Evolutionary conservation across 2,797 vertebrate species (phyloP), one percentile per base, ranked within the genome.

Genomic region (Busarellus nigricollis): DNA sequence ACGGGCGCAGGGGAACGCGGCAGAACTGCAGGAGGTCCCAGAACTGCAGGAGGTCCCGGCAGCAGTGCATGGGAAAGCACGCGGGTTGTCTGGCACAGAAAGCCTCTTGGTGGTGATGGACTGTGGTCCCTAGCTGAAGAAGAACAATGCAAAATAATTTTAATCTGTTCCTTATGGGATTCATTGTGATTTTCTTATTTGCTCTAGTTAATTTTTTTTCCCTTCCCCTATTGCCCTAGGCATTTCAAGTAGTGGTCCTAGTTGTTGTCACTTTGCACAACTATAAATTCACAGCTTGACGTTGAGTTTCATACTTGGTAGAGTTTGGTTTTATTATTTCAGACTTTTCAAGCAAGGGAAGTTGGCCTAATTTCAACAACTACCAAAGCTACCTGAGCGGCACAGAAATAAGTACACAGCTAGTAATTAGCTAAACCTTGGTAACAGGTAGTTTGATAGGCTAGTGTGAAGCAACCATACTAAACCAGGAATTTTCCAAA

Each of bases 361-460:
- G 17, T 69, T 94, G 81, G 84, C 59, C 70, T 96, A 71, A 93
- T 95, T 96, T 92, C 89, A 88, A 79, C 77, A 90, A 29, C 54
- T 72, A 49, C 5, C n/a, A 67, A 74, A 96, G 79, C 42, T 65
- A 73, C 69, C 73, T 67, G 76, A 95, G 86, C 33, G 78, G 87
- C 55, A 93, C 63, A 92, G 87, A 97, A 89, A 95, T 73, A 95
- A 92, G 31, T 67, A 82, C 38, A 57, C 61, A 37, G 33, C 59
- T 79, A 93, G 82, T 87, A 95, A 97, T 97, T 93, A 97, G 72
- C 58, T 37, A 89, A 87, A 84, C 45, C 76, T 93, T 89, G 94
- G 33, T 45, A 94, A 45, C 38, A 89, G 35, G 22, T 70, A 91
- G 70, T 85, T 96, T 95, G 90, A 79, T 93, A 59, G 95, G 38